Evolutionary conservation across 2,797 vertebrate species (phyloP).

Genomic region (Gadopsis marmoratus): DNA sequence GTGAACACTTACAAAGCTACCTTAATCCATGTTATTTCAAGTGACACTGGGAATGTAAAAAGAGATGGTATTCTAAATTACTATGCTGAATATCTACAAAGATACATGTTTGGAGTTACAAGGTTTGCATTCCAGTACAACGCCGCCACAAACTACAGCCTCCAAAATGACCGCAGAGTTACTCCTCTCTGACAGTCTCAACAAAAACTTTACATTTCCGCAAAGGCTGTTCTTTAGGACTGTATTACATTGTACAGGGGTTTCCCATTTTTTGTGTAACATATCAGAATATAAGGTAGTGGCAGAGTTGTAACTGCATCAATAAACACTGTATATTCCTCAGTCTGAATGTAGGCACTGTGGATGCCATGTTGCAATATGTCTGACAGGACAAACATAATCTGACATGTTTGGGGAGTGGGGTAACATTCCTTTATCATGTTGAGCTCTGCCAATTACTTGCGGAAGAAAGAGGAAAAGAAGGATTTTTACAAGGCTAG

Average conservation of each 20-base stretch:
- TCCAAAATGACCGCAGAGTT: slow-evolving; percentile 50
- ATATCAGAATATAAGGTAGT: background rate
- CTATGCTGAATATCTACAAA: slow-evolving; percentile 38
- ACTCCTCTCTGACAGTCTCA: slow-evolving; percentile 55
- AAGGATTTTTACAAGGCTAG: slow-evolving; percentile 75
- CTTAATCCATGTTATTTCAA: background rate
- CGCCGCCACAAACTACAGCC: slow-evolving; percentile 64
- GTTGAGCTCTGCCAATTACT: slow-evolving; percentile 57
- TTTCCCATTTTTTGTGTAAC: background rate
- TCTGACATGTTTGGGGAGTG: slow-evolving; percentile 16
- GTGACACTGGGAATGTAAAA: slow-evolving; percentile 12
- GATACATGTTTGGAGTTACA: slow-evolving; percentile 50
- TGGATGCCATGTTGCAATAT: slow-evolving; percentile 1
- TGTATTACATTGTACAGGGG: background rate
- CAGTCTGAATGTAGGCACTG: background rate
- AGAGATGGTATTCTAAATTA: slow-evolving; percentile 21
- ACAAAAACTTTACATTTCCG: slow-evolving; percentile 60
- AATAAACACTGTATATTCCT: slow-evolving; percentile 2
- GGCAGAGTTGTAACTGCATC: background rate
- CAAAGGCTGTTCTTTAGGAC: slow-evolving; percentile 1
- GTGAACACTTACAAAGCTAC: background rate
- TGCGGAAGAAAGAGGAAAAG: slow-evolving; percentile 60
- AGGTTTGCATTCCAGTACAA: slow-evolving; percentile 57
- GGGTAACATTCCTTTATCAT: slow-evolving; percentile 54
- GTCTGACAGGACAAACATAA: slow-evolving; percentile 20